Evolutionary conservation across 2,888 invertebrate genomes (phyloP).

Genomic region (Steromphala cineraria): DNA sequence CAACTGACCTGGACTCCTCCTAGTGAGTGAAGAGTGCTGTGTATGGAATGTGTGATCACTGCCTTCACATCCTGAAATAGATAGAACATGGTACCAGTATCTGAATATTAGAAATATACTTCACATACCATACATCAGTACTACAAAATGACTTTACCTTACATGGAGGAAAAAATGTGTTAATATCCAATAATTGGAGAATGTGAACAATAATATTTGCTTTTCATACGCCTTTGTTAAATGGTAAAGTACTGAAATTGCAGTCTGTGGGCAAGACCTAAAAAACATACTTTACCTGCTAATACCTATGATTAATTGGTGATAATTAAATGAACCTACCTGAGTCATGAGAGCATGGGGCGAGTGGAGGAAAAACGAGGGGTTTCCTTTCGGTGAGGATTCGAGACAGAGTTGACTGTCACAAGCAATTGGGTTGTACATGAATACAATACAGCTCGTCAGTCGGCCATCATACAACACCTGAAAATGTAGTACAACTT

Average conservation of each 20-base stretch:
- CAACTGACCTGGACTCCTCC: constrained; percentile 91
- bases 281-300: too few relatives aligned
- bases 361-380: constrained; percentile 98
- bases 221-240: too few relatives aligned
- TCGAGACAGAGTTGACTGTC: constrained; percentile 99
- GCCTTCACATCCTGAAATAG: constrained; percentile 95
- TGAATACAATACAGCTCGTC: constrained; percentile 94
- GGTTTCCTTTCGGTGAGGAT: constrained; percentile 97
- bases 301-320: constrained; percentile 4
- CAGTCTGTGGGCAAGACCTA: too few relatives aligned
- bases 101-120: too few relatives aligned
- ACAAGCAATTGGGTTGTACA: constrained; percentile 99
- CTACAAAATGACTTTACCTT: too few relatives aligned
- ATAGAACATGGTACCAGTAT: too few relatives aligned
- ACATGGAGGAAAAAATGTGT: too few relatives aligned
- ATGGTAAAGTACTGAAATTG: too few relatives aligned
- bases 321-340: constrained; percentile 71
- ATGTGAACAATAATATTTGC: too few relatives aligned
- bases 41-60: constrained; percentile 98
- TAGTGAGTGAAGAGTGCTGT: constrained; percentile 98
- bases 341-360: constrained; percentile 99
- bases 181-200: too few relatives aligned
- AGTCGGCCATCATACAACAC: constrained; percentile 98
- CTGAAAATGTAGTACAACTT: constrained; percentile 77
- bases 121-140: too few relatives aligned